Evolutionary conservation across 2,888 invertebrate species (phyloP).

Genomic region (Corbicula japonica): DNA sequence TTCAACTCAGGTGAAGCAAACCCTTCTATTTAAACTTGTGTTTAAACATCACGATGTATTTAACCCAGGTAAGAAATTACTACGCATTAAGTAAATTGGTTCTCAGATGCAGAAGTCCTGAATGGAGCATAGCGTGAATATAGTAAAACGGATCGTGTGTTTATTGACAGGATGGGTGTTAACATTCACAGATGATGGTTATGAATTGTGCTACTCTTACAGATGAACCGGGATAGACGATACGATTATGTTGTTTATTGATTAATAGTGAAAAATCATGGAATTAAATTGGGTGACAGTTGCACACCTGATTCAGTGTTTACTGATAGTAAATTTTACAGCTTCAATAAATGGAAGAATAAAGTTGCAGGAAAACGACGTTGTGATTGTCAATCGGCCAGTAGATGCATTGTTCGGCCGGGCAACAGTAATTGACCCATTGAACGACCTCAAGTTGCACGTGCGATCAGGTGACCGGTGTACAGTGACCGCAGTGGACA

Average conservation of each 20-base stretch:
- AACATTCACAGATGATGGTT: conserved; percentile 44
- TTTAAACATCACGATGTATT: too few relatives aligned
- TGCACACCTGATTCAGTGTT: conserved; percentile 37
- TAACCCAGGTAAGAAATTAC: conserved; percentile 25
- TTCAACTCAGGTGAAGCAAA: too few relatives aligned
- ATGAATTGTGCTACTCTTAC: conserved; percentile 14
- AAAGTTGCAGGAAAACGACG: conserved; percentile 59
- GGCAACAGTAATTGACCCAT: conserved; percentile 80
- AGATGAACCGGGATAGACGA: conserved; percentile 25
- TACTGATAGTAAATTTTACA: conserved; percentile 31
- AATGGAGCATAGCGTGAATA: conserved; percentile 30
- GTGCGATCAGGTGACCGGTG: conserved; percentile 83
- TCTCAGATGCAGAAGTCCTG: too few relatives aligned
- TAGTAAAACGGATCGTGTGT: conserved; percentile 47
- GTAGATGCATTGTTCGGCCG: conserved; percentile 83
- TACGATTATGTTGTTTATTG: conserved; percentile 22
- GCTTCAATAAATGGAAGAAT: conserved; percentile 44
- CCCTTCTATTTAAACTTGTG: too few relatives aligned
- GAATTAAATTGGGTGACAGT: conserved; percentile 24
- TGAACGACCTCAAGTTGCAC: conserved; percentile 79
- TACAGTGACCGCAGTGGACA: conserved; percentile 80
- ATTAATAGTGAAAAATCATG: conserved; percentile 27
- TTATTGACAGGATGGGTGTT: conserved; percentile 55
- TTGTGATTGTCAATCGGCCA: conserved; percentile 72
- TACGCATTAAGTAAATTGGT: conserved; percentile 46